Evolutionary conservation across 2,113 vertebrate species (phyloP), one percentile per base, ranked within the genome.

Genomic region (Eublepharis macularius): DNA sequence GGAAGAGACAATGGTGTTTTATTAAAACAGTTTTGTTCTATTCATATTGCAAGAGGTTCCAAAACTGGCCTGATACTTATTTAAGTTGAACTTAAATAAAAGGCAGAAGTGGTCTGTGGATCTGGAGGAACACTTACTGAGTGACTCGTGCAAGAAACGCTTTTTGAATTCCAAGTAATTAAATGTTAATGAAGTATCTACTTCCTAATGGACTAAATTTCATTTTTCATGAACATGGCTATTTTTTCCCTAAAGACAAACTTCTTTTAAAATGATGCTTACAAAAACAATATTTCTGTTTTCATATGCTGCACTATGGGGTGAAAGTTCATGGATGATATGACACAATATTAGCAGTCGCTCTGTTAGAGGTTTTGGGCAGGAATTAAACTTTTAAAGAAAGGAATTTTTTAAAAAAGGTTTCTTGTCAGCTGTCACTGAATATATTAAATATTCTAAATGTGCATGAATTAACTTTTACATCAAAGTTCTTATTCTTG

Each of bases 111-210:
- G 7, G 87, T 89, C 90, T 29, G 70, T 14, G 70, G 88, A 68
- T 43, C 69, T 91, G 92, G 93, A 92, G 91, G 92, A 95, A 84
- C 77, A 90, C 11, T 0, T 92, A 90, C 94, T 93, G 89, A 95
- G 92, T 92, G 94, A 92, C 88, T 88, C 86, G 91, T 79, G 89
- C 86, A 77, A 90, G 87, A 92, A 95, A 87, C 86, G 93, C 79
- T 91, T 87, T 93, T 84, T 84, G 82, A 94, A 86, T 95, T 93
- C 86, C 86, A 90, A 89, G 81, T 84, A 93, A 93, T 92, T 83
- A 90, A 90, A 86, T 84, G 87, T 82, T 91, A 95, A 94, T 93
- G 94, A 85, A 93, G 88, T 73, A 94, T 85, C 88, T 92, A 89
- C 21, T 93, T 90, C 84, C 88, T 92, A 91, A 80, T 65, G 86